Evolutionary conservation across 2,113 vertebrate species (phyloP).

Genomic region (Hippoglossus stenolepis): DNA sequence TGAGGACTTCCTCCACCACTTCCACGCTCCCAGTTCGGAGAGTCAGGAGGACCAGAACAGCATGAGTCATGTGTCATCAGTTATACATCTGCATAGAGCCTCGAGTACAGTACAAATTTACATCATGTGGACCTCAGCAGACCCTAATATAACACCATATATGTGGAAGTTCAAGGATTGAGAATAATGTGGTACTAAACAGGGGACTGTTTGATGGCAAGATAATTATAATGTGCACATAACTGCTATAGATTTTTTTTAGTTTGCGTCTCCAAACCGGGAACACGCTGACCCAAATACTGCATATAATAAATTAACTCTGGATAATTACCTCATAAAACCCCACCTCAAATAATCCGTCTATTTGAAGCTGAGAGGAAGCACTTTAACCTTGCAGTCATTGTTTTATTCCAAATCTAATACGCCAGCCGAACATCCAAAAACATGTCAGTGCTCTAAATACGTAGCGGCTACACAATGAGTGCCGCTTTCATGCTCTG

Average conservation of each 20-base stretch:
- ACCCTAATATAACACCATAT: neutral
- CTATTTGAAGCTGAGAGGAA: neutral
- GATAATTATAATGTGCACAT: neutral
- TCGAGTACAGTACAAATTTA: neutral
- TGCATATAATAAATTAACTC: neutral
- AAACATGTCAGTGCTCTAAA: constrained; percentile 1
- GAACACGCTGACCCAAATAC: neutral
- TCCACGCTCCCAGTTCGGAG: neutral
- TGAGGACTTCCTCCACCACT: neutral
- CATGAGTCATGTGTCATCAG: neutral
- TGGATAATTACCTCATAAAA: neutral
- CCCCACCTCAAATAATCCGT: neutral
- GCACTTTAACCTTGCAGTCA: neutral
- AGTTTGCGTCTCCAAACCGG: neutral
- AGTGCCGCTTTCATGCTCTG: neutral
- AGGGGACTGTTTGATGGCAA: neutral
- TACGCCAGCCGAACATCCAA: neutral
- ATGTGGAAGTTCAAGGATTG: neutral
- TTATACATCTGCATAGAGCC: neutral
- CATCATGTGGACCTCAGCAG: neutral
- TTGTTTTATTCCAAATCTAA: constrained; percentile 7
- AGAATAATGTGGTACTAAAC: neutral
- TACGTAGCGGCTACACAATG: neutral
- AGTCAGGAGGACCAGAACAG: neutral
- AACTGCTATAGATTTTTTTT: neutral